These are phyloP conservation scores for Vicugna pacos DNA, from an alignment of 2,113 vertebrate species.

Conservation along the genomic window DNA sequence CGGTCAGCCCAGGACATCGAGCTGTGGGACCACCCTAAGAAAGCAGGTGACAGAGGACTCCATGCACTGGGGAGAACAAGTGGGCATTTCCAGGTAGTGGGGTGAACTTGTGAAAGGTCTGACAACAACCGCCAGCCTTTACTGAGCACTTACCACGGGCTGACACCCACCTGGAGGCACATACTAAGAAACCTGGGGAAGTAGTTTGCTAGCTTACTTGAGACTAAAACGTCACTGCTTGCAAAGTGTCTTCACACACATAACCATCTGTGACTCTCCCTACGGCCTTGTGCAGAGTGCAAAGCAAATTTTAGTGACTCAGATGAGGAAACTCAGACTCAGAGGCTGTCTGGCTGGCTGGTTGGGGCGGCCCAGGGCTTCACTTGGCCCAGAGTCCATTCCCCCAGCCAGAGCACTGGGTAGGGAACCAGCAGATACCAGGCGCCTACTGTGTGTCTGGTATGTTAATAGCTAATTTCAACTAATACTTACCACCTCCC, in stretches of 20 bases:
- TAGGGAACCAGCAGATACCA: accelerated
- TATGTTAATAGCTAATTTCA: neutral
- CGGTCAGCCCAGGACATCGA: neutral
- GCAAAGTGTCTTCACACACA: no score
- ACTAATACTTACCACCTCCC: no score
- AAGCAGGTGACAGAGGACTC: neutral
- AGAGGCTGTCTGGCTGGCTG: accelerated
- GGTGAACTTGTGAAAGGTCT: neutral
- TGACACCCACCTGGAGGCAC: accelerated
- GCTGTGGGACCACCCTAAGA: neutral
- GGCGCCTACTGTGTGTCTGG: neutral
- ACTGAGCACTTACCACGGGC: accelerated
- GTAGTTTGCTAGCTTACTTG: neutral
- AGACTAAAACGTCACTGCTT: neutral
- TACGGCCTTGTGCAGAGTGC: neutral
- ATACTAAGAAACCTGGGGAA: neutral
- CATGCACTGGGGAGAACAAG: accelerated
- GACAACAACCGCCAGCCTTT: neutral
- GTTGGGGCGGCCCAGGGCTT: neutral
- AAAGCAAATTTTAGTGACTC: neutral
- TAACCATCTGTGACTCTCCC: neutral
- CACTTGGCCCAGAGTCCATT: neutral
- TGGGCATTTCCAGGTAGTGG: neutral
- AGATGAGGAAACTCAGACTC: neutral
- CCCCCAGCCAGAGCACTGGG: accelerated